Base-by-base conservation (phyloP, 2,797 vertebrate genomes). In the Bradypodion ventrale region DNA sequence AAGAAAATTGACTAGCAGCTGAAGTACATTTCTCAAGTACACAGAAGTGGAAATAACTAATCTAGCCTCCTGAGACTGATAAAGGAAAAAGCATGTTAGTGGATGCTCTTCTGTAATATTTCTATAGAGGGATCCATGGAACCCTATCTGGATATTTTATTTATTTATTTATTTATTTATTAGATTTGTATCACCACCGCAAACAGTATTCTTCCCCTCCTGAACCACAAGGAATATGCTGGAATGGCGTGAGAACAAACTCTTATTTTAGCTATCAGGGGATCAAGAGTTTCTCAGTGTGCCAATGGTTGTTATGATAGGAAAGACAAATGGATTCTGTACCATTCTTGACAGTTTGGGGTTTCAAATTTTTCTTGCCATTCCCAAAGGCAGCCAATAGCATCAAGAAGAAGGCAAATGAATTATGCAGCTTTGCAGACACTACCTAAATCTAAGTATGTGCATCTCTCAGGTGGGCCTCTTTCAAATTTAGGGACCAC, bases 401-500 rank as follows among this genome's bases (percentile, higher is more conserved):
- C 60, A 27, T 52, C 1, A 68, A 83, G 83, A 88, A 83, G 15
- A 87, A 56, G 27, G 21, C 27, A 63, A 83, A 87, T 75, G 46
- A 87, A 56, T 82, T 66, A 88, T 73, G 56, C 13, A 60, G 25
- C 42, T 42, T 63, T 52, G 44, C 59, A 27, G 69, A 59, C n/a
- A 25, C 52, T 42, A 49, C n/a, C 52, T 72, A 72, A 63, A 75
- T 23, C 3, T 59, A 63, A 40, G 19, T 25, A 27, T 46, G n/a
- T 62, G 56, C n/a, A 9, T 59, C 52, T 19, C 52, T 52, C 27
- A 21, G 59, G n/a, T 32, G 32, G 23, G 70, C 49, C 19, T 56
- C 16, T 19, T 56, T 21, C 15, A 52, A 21, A 56, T 56, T 2
- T 19, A 21, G 52, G 52, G 3, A 56, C 15, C 21, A 19, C 15